Conservation (phyloP, 2,797 vertebrate species). For the Hylomyscus alleni region DNA sequence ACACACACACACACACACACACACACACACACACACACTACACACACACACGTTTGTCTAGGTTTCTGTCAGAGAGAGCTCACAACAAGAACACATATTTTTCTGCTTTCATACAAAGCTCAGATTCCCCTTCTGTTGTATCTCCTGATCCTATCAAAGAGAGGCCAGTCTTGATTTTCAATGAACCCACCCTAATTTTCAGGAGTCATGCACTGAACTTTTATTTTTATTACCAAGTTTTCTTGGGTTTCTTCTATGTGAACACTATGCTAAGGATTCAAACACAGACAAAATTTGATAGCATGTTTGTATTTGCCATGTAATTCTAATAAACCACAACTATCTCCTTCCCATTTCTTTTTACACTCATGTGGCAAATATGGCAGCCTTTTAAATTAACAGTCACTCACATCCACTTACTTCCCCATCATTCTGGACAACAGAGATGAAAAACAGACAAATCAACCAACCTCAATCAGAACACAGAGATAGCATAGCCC, state of each 20-base stretch:
- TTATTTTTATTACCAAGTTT: constrained; percentile 25
- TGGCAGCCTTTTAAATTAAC: constrained; percentile 23
- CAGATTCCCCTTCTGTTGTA: background rate
- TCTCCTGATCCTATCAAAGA: background rate
- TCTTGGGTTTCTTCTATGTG: background rate
- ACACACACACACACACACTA: background rate
- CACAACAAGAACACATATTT: background rate
- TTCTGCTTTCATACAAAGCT: constrained; percentile 4
- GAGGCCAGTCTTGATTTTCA: constrained; percentile 39
- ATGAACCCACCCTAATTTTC: constrained; percentile 9
- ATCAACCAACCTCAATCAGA: background rate
- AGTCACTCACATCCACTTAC: background rate
- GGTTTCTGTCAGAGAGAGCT: background rate
- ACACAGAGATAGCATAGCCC: constrained; percentile 24
- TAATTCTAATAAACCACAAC: constrained; percentile 33
- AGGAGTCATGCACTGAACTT: constrained; percentile 30
- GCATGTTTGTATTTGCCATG: background rate
- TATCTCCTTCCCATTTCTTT: constrained; percentile 10
- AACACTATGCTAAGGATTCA: background rate
- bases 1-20: background rate
- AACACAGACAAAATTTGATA: background rate
- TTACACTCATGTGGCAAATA: background rate
- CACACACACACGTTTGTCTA: too few relatives aligned
- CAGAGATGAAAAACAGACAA: background rate
- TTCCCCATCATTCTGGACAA: background rate